Percentiles rank a stretch among this genome's conserved stretches.
Evolutionary conservation across 1,140 invertebrate genomes (phyloP).

Genomic region (Drosophila sucinea): DNA sequence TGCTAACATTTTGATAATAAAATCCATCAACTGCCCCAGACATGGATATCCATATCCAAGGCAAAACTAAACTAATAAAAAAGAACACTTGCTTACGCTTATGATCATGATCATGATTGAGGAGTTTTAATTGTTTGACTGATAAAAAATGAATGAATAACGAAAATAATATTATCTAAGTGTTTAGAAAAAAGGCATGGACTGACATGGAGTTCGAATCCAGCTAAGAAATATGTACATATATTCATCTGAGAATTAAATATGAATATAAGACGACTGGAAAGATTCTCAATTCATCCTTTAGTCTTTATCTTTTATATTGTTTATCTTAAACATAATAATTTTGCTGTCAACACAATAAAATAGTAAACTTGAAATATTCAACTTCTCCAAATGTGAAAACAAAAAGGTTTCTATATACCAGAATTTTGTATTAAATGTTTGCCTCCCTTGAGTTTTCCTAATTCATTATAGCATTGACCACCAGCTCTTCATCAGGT

Average conservation of each 20-base stretch:
- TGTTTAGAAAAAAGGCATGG: background rate
- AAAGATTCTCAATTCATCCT: no score
- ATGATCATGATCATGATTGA: background rate
- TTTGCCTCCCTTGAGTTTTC: no score
- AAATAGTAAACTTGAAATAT: background rate
- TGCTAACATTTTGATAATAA: constrained; percentile 4
- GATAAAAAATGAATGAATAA: constrained; percentile 1
- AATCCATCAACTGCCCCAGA: background rate
- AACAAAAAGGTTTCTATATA: background rate
- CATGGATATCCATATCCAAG: background rate
- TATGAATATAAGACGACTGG: no score
- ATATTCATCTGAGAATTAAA: no score
- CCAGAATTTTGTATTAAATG: background rate
- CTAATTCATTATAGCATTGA: constrained; percentile 28
- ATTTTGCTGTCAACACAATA: background rate
- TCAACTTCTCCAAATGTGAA: background rate
- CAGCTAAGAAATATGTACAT: no score
- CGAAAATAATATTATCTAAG: background rate
- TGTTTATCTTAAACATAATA: background rate
- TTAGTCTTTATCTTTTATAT: no score
- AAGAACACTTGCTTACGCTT: background rate
- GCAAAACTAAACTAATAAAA: background rate
- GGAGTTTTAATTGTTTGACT: background rate
- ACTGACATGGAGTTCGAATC: no score
- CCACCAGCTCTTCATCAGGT: constrained; percentile 15